Base-by-base conservation (phyloP, 2,888 invertebrate species). In the Parnassius orleans region DNA sequence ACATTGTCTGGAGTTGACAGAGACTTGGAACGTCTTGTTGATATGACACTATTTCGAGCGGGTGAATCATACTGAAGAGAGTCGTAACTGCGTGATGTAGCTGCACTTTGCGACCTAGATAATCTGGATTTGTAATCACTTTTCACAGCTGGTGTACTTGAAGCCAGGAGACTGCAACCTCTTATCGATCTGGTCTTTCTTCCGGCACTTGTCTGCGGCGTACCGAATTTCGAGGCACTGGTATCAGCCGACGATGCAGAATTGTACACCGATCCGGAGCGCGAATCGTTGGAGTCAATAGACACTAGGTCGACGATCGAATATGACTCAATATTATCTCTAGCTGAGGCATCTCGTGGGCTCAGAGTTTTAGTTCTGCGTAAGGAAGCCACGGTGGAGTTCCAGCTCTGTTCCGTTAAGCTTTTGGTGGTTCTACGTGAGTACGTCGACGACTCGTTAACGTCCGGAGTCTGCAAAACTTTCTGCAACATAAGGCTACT, bases 281-380 rank as follows among this genome's bases (percentile, higher is more conserved):
- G 66, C 1, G 86, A 78, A 3, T 79, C 77, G n/a, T 73, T 73
- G 0, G 83, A 80, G 55, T 85, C 83, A 0, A 78, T 57, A 0
- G 89, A 87, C 0, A 90, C 83, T 9, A 90, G 68, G 64, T 90
- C 90, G 0, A 90, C 88, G 2, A 89, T 81, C 0, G 90, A 88
- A 66, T 87, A 89, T 0, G 85, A 75, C 56, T 89, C 87, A 19
- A 81, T 60, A 33, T 79, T 73, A n/a, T 63, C 66, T 3, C 58
- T 63, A n/a, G 11, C 2, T 3, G n/a, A 44, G 3, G 71, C 53
- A 46, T 7, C n/a, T 3, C 77, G 67, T 0, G 82, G 77, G 41
- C 78, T 80, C 3, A 76, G 57, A 0, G 81, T 77, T 12, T 73
- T 72, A 0, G 80, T 76, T 46, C 66, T 60, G 41, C 69, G 70